Evolutionary conservation across 1,140 invertebrate genomes (phyloP).

Genomic region (Penaeus japonicus): DNA sequence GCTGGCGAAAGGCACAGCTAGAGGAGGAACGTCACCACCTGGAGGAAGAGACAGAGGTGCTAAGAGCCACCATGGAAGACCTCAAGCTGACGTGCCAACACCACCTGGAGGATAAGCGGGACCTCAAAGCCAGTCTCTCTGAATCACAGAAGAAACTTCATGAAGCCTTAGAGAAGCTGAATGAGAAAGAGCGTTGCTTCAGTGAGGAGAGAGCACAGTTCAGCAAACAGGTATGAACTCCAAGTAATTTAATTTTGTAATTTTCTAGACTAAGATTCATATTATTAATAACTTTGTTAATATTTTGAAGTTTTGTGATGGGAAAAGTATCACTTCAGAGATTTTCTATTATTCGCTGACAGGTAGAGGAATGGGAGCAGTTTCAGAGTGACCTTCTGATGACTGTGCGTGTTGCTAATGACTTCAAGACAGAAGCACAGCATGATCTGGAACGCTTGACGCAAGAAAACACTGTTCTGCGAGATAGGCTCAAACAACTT

Average conservation of each 20-base stretch:
- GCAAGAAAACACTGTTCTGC: slow-evolving; percentile 81
- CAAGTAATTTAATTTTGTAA: not conserved
- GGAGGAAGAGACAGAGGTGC: slow-evolving; percentile 74
- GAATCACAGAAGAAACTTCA: slow-evolving; percentile 74
- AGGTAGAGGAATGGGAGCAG: slow-evolving; percentile 88
- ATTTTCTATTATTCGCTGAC: slow-evolving; percentile 32
- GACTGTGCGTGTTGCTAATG: slow-evolving; percentile 92
- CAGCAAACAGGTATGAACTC: slow-evolving; percentile 39
- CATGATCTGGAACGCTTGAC: slow-evolving; percentile 81
- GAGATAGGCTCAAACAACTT: slow-evolving; percentile 78
- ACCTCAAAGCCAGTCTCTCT: slow-evolving; percentile 72
- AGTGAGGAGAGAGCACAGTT: slow-evolving; percentile 39
- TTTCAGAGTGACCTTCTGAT: slow-evolving; percentile 92
- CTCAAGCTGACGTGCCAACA: slow-evolving; percentile 77
- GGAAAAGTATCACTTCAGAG: not conserved
- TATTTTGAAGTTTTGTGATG: not conserved
- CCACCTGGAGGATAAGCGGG: slow-evolving; percentile 79
- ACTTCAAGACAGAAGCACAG: slow-evolving; percentile 86
- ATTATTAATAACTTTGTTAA: not conserved
- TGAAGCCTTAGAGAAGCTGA: slow-evolving; percentile 70
- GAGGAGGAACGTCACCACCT: slow-evolving; percentile 76
- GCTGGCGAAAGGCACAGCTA: slow-evolving; percentile 78
- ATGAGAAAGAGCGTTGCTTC: slow-evolving; percentile 55
- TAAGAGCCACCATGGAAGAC: slow-evolving; percentile 78
- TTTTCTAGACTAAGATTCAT: not conserved